Percentiles rank a stretch among this genome's conserved stretches.
phyloP scores from a whole-genome alignment of 2,888 invertebrate species.

The Ophion ventricosus region DNA sequence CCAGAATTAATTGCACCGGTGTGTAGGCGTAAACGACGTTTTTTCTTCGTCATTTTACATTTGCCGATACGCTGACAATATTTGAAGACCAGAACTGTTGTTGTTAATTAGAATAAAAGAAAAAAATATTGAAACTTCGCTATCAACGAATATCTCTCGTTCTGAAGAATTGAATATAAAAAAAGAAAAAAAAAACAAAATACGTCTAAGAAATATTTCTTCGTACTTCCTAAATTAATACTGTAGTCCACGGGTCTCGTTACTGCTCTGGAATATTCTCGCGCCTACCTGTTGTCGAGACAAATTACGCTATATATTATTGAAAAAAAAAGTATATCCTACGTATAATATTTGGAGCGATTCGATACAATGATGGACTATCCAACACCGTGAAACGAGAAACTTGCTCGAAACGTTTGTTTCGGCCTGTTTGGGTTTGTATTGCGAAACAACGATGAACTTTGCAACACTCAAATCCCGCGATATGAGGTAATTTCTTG shows the following conservation, averaged over 20 bases:
- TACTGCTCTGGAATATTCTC: too few species aligned
- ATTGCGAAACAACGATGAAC: too few species aligned
- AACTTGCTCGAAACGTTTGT: too few species aligned
- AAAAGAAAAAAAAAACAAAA: constrained; percentile 10
- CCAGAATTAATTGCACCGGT: too few species aligned
- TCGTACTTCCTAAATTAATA: constrained; percentile 45
- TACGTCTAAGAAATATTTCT: background rate
- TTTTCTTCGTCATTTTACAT: constrained; percentile 53
- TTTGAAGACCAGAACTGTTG: background rate
- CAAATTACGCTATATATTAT: background rate
- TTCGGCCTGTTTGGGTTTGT: too few species aligned
- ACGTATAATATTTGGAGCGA: background rate
- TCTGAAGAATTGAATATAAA: constrained; percentile 10
- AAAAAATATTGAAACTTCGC: background rate
- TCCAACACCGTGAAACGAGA: too few species aligned
- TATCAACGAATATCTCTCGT: background rate
- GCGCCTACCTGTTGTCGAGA: background rate
- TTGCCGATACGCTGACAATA: constrained; percentile 19
- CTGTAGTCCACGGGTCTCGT: constrained; percentile 41
- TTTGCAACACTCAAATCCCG: too few species aligned
- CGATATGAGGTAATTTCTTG: too few species aligned
- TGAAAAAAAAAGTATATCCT: background rate
- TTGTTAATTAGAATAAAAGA: constrained; percentile 21
- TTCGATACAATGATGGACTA: too few species aligned
- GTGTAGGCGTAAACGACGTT: too few species aligned